Conservation (phyloP, 2,113 vertebrate genomes). For the Alces alces region DNA sequence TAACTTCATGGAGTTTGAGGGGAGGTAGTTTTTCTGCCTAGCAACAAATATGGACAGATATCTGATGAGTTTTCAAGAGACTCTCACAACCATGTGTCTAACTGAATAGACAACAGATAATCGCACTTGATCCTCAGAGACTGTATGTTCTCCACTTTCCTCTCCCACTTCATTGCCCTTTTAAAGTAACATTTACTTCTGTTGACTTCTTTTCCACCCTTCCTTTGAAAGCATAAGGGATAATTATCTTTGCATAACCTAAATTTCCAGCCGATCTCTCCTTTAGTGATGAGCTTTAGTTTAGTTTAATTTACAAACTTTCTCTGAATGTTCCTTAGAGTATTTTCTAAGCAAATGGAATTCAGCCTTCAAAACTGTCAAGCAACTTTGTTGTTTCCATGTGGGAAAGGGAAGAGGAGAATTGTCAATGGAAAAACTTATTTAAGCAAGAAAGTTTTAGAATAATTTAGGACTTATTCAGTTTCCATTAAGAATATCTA, state of each 20-base stretch:
- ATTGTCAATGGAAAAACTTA: not conserved
- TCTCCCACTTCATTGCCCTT: not conserved
- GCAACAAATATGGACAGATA: constrained; percentile 12
- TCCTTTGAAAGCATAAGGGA: not conserved
- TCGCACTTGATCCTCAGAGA: not conserved
- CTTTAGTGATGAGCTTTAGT: not conserved
- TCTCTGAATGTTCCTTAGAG: not conserved
- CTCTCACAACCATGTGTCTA: constrained; percentile 4
- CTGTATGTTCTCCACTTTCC: not conserved
- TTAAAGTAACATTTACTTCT: not conserved
- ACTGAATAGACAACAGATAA: not conserved
- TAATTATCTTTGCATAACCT: constrained; percentile 17
- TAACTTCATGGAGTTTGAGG: not conserved
- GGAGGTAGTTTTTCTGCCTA: not conserved
- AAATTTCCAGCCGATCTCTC: not conserved
- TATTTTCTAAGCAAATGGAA: not conserved
- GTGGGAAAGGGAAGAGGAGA: not conserved
- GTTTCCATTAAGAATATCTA: constrained; percentile 43
- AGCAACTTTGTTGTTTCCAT: constrained; percentile 32
- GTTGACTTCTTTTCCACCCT: not conserved
- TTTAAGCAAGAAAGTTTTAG: constrained; percentile 34
- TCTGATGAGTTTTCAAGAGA: constrained; percentile 65
- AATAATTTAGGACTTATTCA: constrained; percentile 43
- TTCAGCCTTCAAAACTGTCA: not conserved
- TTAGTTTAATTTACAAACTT: not conserved